phyloP scores from a whole-genome alignment of 2,113 vertebrate species.

The Actenoides hombroni region DNA sequence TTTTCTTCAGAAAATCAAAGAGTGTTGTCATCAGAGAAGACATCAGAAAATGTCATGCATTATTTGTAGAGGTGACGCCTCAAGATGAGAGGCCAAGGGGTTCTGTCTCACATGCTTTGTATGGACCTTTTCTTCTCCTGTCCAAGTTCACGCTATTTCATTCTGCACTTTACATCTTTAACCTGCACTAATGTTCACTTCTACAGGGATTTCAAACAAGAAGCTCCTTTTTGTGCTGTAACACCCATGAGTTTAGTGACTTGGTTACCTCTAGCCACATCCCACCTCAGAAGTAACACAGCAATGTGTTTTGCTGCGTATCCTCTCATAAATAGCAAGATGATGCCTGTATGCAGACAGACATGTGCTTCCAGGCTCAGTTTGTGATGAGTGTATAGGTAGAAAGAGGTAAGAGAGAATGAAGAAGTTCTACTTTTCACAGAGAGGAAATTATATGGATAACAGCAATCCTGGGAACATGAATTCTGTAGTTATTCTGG shows the following conservation, averaged over 20 bases:
- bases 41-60: neutral
- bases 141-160: neutral
- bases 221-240: neutral
- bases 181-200: neutral
- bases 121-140: neutral
- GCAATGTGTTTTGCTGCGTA: accelerated
- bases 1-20: constrained; percentile 51
- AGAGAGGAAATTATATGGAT: neutral
- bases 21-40: neutral
- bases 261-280: neutral
- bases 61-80: neutral
- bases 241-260: neutral
- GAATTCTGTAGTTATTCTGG: neutral
- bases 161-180: neutral
- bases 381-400: neutral
- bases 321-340: neutral
- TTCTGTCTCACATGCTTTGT: neutral
- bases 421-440: neutral
- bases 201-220: neutral
- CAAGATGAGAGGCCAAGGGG: neutral
- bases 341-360: neutral
- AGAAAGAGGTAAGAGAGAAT: neutral
- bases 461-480: neutral
- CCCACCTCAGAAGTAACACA: neutral
- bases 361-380: accelerated